Evolutionary conservation across 2,888 invertebrate genomes (phyloP).

Genomic region (Drosophila antonietae): DNA sequence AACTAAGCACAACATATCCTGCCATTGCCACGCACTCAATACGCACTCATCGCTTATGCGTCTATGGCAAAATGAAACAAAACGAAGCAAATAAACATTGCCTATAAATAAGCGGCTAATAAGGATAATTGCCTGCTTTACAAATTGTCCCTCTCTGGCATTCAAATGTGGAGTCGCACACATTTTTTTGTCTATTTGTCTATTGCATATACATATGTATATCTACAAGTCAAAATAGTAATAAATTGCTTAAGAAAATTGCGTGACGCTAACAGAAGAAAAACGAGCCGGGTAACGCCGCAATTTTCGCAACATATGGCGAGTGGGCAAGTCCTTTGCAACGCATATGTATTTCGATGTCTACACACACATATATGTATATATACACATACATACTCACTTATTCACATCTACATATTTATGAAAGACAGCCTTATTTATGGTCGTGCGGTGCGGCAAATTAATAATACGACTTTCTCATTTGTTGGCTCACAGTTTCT

Average conservation of each 20-base stretch:
- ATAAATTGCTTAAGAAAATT: constrained; percentile 74
- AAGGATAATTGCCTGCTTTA: constrained; percentile 80
- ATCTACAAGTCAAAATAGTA: constrained; percentile 75
- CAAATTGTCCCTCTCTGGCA: constrained; percentile 63
- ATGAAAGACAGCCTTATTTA: constrained; percentile 67
- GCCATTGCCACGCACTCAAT: not conserved
- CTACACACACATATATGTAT: not conserved
- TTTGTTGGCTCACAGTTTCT: constrained; percentile 46
- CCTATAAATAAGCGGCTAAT: constrained; percentile 78
- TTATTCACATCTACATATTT: constrained; percentile 29
- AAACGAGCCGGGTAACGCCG: constrained; percentile 41
- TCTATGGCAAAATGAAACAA: constrained; percentile 45
- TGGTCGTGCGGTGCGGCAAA: constrained; percentile 76
- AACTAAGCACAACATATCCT: constrained; percentile 11
- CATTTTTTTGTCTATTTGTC: constrained; percentile 21
- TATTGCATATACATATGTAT: constrained; percentile 22
- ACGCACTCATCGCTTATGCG: constrained; percentile 54
- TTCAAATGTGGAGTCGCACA: not conserved
- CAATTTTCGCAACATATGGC: constrained; percentile 59
- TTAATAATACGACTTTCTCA: constrained; percentile 77
- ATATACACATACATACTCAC: not conserved
- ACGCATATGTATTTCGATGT: constrained; percentile 20
- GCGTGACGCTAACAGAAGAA: constrained; percentile 54
- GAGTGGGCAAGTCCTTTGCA: constrained; percentile 63
- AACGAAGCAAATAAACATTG: constrained; percentile 68